Percentiles rank a stretch among this genome's conserved stretches.
These are phyloP conservation scores for Sminthurinus signatus DNA, from an alignment of 1,140 invertebrate species.

Conservation along the genomic window DNA sequence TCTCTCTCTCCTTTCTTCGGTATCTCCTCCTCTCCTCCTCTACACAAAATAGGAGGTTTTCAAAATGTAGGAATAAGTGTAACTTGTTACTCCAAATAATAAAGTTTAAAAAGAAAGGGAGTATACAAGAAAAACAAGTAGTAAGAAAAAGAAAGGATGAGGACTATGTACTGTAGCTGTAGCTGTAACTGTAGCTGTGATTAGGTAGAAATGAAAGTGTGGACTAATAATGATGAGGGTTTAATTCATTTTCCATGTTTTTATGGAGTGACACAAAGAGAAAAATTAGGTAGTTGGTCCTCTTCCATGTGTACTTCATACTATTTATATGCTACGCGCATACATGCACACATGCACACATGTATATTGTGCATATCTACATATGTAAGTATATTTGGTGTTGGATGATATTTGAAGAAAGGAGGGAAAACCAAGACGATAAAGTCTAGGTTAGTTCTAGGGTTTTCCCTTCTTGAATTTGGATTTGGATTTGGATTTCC, in stretches of 20 bases:
- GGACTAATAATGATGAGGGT: constrained; percentile 27
- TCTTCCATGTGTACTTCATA: not conserved
- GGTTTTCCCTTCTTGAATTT: too few relatives aligned
- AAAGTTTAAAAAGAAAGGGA: not conserved
- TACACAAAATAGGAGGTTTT: constrained; percentile 7
- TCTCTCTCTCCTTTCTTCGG: too few relatives aligned
- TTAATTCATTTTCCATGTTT: constrained; percentile 40
- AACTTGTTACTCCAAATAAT: too few relatives aligned
- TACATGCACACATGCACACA: not conserved
- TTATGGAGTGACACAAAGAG: constrained; percentile 24
- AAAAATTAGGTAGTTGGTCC: constrained; percentile 27
- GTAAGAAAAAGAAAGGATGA: too few relatives aligned
- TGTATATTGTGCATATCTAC: not conserved
- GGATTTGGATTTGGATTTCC: too few relatives aligned
- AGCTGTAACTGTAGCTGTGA: constrained; percentile 19
- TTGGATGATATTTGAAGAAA: constrained; percentile 6
- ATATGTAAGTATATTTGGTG: not conserved
- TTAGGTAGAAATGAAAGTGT: constrained; percentile 31
- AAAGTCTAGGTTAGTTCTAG: too few relatives aligned
- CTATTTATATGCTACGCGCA: not conserved
- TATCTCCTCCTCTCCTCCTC: too few relatives aligned
- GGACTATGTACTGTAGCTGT: too few relatives aligned
- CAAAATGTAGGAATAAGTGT: constrained; percentile 11
- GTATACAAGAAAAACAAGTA: too few relatives aligned
- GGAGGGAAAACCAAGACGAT: too few relatives aligned